Percentiles rank a stretch among this genome's conserved stretches.
Evolutionary conservation across 2,888 invertebrate species (phyloP).

Genomic region (Apoda limacodes): DNA sequence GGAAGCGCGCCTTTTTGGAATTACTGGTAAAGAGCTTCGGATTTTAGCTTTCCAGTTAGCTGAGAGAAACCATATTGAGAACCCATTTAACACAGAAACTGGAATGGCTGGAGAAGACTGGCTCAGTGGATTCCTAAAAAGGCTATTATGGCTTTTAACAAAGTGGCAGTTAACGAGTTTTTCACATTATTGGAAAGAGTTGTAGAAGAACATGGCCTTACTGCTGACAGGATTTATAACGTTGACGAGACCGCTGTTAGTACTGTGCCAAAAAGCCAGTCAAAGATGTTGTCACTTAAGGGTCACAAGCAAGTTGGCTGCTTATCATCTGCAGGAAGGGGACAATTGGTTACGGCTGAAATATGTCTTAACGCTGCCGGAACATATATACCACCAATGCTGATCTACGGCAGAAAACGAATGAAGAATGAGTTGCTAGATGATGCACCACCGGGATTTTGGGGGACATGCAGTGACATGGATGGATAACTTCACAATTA

Average conservation of each 20-base stretch:
- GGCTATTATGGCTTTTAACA: constrained; percentile 7
- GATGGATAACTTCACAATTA: constrained; percentile 22
- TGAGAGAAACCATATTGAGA: constrained; percentile 8
- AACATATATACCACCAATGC: constrained; percentile 15
- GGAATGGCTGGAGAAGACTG: too few relatives aligned
- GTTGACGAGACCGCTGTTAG: too few relatives aligned
- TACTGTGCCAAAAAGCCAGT: too few relatives aligned
- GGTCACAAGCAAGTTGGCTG: too few relatives aligned
- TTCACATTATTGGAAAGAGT: constrained; percentile 10
- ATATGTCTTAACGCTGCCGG: constrained; percentile 14
- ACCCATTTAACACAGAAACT: constrained; percentile 5
- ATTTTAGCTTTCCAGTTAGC: constrained; percentile 12
- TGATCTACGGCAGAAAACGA: constrained; percentile 21
- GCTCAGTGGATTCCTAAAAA: constrained; percentile 9
- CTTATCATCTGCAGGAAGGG: constrained; percentile 17
- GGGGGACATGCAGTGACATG: constrained; percentile 23
- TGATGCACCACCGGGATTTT: constrained; percentile 25
- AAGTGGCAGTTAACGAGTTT: constrained; percentile 10
- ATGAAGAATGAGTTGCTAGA: constrained; percentile 24
- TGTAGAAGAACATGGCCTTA: too few relatives aligned
- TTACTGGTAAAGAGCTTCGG: constrained; percentile 10
- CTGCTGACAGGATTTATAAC: too few relatives aligned
- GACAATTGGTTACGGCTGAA: constrained; percentile 11
- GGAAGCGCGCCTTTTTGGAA: constrained; percentile 12
- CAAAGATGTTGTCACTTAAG: too few relatives aligned